Evolutionary conservation across 2,113 vertebrate species (phyloP), one percentile per base, ranked within the genome.

Genomic region (Circaetus gallicus): DNA sequence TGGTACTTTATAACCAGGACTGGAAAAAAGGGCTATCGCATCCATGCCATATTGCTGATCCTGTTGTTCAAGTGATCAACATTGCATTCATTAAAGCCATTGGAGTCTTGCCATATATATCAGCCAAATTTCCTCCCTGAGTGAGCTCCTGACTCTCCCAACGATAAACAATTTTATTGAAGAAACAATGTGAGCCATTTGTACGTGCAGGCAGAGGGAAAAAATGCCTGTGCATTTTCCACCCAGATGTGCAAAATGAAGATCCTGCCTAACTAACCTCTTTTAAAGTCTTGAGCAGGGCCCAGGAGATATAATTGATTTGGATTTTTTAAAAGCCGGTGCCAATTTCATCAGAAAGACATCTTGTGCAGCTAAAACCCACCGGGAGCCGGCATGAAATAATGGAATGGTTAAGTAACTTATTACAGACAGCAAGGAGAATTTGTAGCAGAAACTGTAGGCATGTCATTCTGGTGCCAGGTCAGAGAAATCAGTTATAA

Each of bases 381-480:
- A 82, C 73, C 2, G 84, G 97, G 94, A 97, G 38, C 71, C 10
- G 0, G 81, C 62, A 34, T 69, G 89, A 85, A 96, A 94, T 91
- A 94, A 91, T 91, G 94, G 97, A 95, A 96, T 96, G 89, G 95
- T 95, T 95, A 97, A 97, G 95, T 95, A 95, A 97, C 95, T 94
- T 94, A 70, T 87, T 97, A 82, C 55, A 93, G 93, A 74, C 95
- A 95, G 95, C 91, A 62, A 95, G 71, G 73, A 95, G 91, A 94
- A 95, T 96, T 94, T 91, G 83, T 58, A 76, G 78, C 84, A 93
- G 97, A 49, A 97, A 95, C 81, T 66, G 74, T 84, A 26, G 91
- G 95, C 91, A 89, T 91, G 86, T 93, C 89, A n/a, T 52, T 82
- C 84, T 82, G 45, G 66, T 94, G 94, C 96, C 96, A 94, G 96